phyloP scores from a whole-genome alignment of 2,113 vertebrate species.

The Rhadina sibilatrix region DNA sequence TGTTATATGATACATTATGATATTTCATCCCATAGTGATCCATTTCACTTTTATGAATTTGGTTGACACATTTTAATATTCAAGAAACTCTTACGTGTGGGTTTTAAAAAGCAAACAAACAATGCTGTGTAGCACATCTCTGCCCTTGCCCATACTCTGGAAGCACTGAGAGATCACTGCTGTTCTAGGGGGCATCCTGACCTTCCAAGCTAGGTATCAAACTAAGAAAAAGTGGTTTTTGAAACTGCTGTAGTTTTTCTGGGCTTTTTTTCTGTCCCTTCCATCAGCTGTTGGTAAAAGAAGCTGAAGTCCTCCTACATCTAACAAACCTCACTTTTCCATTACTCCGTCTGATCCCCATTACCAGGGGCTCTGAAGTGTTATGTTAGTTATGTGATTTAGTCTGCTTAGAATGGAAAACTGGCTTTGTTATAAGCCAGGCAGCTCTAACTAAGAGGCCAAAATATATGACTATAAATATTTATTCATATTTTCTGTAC shows the following conservation, averaged over 20 bases:
- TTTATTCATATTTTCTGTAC: conserved; percentile 1
- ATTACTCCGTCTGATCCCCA: neutral
- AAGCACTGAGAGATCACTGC: neutral
- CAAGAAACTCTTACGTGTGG: neutral
- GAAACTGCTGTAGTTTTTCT: neutral
- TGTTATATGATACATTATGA: neutral
- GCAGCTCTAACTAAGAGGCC: neutral
- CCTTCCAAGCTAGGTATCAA: neutral
- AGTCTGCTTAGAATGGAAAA: neutral
- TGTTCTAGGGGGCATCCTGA: neutral
- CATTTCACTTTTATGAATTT: neutral
- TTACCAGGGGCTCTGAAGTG: neutral
- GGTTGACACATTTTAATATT: neutral
- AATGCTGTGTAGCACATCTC: neutral
- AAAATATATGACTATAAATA: neutral
- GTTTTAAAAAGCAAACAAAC: neutral
- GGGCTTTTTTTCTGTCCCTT: neutral
- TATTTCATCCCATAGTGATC: neutral
- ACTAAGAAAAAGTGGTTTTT: neutral
- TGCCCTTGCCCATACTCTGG: neutral
- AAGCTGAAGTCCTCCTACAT: neutral
- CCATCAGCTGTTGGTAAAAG: neutral
- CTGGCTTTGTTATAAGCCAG: neutral
- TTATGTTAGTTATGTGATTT: neutral
- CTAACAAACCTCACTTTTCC: neutral